phyloP scores from a whole-genome alignment of 2,888 invertebrate species.

The Saturnia pavonia region DNA sequence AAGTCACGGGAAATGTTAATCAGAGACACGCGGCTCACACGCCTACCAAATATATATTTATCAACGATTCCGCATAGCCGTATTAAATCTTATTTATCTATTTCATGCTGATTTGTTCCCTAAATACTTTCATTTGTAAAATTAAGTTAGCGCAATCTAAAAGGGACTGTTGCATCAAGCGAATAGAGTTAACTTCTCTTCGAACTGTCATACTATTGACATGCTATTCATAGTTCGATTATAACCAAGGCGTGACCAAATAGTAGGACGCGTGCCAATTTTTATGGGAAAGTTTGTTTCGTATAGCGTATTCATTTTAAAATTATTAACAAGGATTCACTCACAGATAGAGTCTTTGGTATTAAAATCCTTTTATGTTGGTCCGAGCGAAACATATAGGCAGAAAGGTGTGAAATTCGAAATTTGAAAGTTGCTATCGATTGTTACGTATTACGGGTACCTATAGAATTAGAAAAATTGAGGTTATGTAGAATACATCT shows the following conservation, averaged over 20 bases:
- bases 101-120: constrained; percentile 36
- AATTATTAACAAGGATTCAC: background rate
- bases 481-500: too few relatives aligned
- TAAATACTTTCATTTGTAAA: constrained; percentile 18
- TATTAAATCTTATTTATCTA: constrained; percentile 41
- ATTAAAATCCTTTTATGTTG: background rate
- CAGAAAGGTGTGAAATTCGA: background rate
- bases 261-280: constrained; percentile 66
- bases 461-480: too few relatives aligned
- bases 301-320: background rate
- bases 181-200: constrained; percentile 22
- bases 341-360: background rate
- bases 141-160: background rate
- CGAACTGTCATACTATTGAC: constrained; percentile 1
- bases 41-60: constrained; percentile 64
- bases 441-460: too few relatives aligned
- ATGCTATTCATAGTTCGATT: constrained; percentile 19
- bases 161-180: background rate
- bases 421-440: too few relatives aligned
- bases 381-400: background rate
- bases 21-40: constrained; percentile 63
- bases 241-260: constrained; percentile 56
- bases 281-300: constrained; percentile 63
- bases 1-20: constrained; percentile 75
- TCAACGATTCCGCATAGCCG: constrained; percentile 28